Base-by-base conservation (phyloP, 2,113 vertebrate species). In the Syngnathoides biaculeatus region DNA sequence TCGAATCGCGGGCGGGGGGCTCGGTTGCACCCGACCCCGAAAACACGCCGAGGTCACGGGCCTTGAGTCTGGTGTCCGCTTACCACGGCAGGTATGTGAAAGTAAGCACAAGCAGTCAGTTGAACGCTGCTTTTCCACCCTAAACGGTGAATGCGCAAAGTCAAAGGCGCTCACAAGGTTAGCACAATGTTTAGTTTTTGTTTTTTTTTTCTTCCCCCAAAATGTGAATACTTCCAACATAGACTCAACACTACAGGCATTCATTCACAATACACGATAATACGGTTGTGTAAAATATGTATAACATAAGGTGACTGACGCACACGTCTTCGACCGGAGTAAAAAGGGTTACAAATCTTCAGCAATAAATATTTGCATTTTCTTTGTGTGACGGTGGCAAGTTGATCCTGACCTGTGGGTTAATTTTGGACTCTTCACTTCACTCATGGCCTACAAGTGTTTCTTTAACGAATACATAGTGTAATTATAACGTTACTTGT, bases 41-140 rank as follows among this genome's bases (percentile, higher is more conserved):
- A 62, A 79, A 87, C 70, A 79, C 7, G 68, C 48, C 14, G 65
- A 27, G 72, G 40, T 79, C 62, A 67, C 10, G 2, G 63, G 65
- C 50, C 65, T 24, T 26, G 57, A 52, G 69, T 74, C 20, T 15
- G 56, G 68, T 60, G 55, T 73, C 24, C 24, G 65, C 27, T 79
- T 75, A 75, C 69, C 5, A 6, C 48, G 15, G 38, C 19, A 68
- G 61, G 59, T 67, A 73, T 65, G 53, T 67, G 62, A 73, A 78
- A 76, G 56, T 65, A 69, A 73, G 72, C 70, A 60, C 65, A 74
- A 76, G 56, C 8, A 9, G 24, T 8, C 70, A n/a, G 47, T 7
- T 8, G 38, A 56, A 7, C 19, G 13, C 13, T 45, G 13, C 4
- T 43, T 42, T 62, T 67, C 12, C 57, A 66, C 1, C 0, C 0